Evolutionary conservation across 2,888 invertebrate genomes (phyloP).

Genomic region (Amphipyra tragopoginis): DNA sequence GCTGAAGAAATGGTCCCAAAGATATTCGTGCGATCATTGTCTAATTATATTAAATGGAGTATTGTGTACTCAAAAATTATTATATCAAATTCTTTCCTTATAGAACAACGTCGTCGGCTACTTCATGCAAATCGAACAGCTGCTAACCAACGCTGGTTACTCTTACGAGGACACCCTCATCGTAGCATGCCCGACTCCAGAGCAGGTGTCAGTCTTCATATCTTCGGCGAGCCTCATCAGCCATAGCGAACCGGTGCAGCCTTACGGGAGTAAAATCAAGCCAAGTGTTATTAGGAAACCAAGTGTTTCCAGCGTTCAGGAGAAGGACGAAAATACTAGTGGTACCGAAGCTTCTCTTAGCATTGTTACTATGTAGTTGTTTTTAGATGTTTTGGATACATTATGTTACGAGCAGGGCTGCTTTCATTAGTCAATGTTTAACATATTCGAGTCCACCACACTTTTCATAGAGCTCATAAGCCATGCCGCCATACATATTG

Average conservation of each 20-base stretch:
- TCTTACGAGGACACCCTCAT: constrained; percentile 94
- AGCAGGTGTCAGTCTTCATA: constrained; percentile 97
- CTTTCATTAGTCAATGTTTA: too few species aligned
- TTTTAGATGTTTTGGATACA: too few species aligned
- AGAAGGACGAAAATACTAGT: constrained; percentile 60
- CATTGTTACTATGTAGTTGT: constrained; percentile 41
- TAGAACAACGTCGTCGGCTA: constrained; percentile 96
- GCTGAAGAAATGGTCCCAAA: too few species aligned
- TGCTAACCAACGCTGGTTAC: constrained; percentile 93
- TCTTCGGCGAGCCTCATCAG: constrained; percentile 94
- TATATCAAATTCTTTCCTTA: neutral
- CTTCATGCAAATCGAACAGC: constrained; percentile 95
- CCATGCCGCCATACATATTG: too few species aligned
- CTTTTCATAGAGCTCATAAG: too few species aligned
- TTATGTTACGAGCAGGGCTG: too few species aligned
- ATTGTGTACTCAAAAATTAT: too few species aligned
- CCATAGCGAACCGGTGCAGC: constrained; percentile 82
- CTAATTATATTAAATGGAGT: too few species aligned
- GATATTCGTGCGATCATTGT: too few species aligned
- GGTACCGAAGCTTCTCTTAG: constrained; percentile 22
- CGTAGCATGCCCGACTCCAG: constrained; percentile 97
- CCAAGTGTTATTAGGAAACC: constrained; percentile 75
- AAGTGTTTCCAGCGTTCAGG: constrained; percentile 75
- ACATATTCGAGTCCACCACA: too few species aligned
- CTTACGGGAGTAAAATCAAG: constrained; percentile 82